A percentile compares a stretch with the other conserved stretches of the same genome.
Conservation (phyloP, 2,797 vertebrate species). For the Sorex maritimensis region DNA sequence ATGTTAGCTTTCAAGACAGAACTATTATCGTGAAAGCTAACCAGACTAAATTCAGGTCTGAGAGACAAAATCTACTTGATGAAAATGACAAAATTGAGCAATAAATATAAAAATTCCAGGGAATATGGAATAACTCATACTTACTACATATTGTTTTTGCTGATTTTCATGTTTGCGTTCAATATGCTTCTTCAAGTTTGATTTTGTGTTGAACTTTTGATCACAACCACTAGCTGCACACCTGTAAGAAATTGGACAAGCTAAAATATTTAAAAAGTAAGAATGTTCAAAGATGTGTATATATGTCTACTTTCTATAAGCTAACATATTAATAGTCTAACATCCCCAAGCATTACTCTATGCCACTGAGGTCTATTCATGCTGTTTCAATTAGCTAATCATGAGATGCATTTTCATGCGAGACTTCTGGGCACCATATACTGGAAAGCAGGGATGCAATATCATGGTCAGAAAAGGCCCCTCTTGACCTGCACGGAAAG, state of each 20-base stretch:
- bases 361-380: neutral
- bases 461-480: too few species aligned
- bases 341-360: neutral
- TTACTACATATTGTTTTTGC: slow-evolving; percentile 92
- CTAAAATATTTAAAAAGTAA: slow-evolving; percentile 30
- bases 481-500: too few species aligned
- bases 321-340: neutral
- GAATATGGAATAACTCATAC: slow-evolving; percentile 73
- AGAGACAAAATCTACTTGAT: neutral
- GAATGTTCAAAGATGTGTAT: neutral
- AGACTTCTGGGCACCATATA: neutral
- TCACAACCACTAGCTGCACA: slow-evolving; percentile 93
- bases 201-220: slow-evolving; percentile 92
- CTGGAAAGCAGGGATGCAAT: neutral
- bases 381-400: neutral
- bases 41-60: neutral
- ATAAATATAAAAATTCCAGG: slow-evolving; percentile 18
- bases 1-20: slow-evolving; percentile 11
- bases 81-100: slow-evolving; percentile 2
- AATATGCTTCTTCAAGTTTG: slow-evolving; percentile 94
- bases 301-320: slow-evolving; percentile 8
- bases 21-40: neutral
- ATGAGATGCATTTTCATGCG: too few species aligned
- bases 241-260: slow-evolving; percentile 87
- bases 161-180: slow-evolving; percentile 92